Percentiles rank a stretch among this genome's conserved stretches.
phyloP scores from a whole-genome alignment of 1,140 invertebrate species.

The Ectropis grisescens region DNA sequence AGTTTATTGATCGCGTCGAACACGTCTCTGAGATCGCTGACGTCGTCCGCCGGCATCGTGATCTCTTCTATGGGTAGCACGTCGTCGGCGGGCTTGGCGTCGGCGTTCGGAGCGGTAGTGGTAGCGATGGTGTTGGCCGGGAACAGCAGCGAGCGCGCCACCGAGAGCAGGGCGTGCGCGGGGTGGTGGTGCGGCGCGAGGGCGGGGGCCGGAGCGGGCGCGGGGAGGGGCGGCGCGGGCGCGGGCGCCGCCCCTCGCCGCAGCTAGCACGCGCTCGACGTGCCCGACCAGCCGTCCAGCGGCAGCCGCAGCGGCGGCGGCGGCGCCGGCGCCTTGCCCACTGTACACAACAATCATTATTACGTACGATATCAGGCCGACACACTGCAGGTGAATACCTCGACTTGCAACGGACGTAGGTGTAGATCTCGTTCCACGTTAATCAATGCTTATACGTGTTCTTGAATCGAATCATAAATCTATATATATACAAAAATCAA shows the following conservation, averaged over 20 bases:
- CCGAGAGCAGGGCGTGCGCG: slow-evolving; percentile 45
- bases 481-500: no score
- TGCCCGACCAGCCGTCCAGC: slow-evolving; percentile 46
- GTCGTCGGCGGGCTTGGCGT: slow-evolving; percentile 4
- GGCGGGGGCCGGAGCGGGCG: slow-evolving; percentile 19
- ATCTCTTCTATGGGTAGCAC: slow-evolving; percentile 43
- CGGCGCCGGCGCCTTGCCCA: slow-evolving; percentile 49
- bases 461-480: no score
- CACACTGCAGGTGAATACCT: no score
- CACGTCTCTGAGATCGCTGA: slow-evolving; percentile 61
- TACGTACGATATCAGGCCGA: no score
- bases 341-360: slow-evolving; percentile 13
- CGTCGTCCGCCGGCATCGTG: slow-evolving; percentile 36
- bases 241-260: slow-evolving; percentile 35
- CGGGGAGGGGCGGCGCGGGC: slow-evolving; percentile 9
- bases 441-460: no score
- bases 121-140: slow-evolving; percentile 31
- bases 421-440: no score
- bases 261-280: slow-evolving; percentile 56
- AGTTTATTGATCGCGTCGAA: slow-evolving; percentile 65
- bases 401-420: no score
- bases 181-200: slow-evolving; percentile 34
- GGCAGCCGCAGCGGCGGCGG: slow-evolving; percentile 45
- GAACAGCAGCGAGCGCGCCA: slow-evolving; percentile 37
- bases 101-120: slow-evolving; percentile 2